Conservation (phyloP, 2,888 invertebrate genomes). For the Dusona sp. region DNA sequence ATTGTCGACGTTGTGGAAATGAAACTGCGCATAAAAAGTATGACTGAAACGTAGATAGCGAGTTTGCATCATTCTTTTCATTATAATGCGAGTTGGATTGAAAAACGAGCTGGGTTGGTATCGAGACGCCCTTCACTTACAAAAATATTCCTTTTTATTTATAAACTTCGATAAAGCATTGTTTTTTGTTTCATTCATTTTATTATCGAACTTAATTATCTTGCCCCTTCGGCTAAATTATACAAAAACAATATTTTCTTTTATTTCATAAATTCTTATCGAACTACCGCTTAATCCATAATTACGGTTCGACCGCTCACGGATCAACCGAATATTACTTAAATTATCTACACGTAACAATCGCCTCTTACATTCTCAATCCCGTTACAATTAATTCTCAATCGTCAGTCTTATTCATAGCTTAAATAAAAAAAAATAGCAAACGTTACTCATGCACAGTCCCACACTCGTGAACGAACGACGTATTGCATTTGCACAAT, state of each 20-base stretch:
- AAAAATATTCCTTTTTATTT: conserved; percentile 31
- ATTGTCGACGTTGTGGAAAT: not conserved
- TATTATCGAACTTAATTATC: conserved; percentile 18
- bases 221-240: not conserved
- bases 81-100: not conserved
- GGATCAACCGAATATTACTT: not conserved
- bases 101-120: not conserved
- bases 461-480: not conserved
- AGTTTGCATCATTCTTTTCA: conserved; percentile 10
- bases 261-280: conserved; percentile 14
- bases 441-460: not conserved
- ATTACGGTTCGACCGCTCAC: not conserved
- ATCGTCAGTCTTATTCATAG: conserved; percentile 62
- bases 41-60: not conserved
- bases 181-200: conserved; percentile 3
- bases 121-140: conserved; percentile 6
- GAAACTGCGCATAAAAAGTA: conserved; percentile 16
- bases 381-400: conserved; percentile 29
- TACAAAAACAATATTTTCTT: conserved; percentile 26
- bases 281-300: not conserved
- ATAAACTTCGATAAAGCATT: conserved; percentile 3
- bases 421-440: conserved; percentile 32
- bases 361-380: not conserved
- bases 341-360: conserved; percentile 25
- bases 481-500: not conserved